A percentile compares a stretch with the other conserved stretches of the same genome.
Evolutionary conservation across 2,113 vertebrate genomes (phyloP).

Genomic region (Mesembrinibis cayennensis): DNA sequence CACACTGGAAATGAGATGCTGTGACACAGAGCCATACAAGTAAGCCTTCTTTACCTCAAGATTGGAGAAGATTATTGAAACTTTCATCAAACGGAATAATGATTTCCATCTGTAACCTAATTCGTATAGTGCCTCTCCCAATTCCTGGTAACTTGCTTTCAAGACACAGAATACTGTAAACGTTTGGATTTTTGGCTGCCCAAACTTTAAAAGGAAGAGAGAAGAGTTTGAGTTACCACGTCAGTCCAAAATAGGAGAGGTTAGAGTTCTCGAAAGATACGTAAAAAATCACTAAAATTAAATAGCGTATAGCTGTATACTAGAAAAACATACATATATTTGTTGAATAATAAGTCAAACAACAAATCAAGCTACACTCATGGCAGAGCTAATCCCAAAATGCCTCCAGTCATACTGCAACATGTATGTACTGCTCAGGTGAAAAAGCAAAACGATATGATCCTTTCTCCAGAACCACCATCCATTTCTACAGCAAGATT

Average conservation of each 20-base stretch:
- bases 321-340: neutral
- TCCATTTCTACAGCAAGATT: neutral
- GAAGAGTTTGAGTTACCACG: neutral
- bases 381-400: neutral
- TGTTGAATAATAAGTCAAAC: neutral
- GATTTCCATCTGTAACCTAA: slow-evolving; percentile 62
- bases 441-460: neutral
- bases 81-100: slow-evolving; percentile 58
- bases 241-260: neutral
- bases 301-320: neutral
- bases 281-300: neutral
- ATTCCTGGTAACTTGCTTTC: slow-evolving; percentile 51
- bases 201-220: slow-evolving; percentile 20
- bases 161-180: slow-evolving; percentile 6
- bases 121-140: slow-evolving; percentile 30
- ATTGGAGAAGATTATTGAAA: slow-evolving; percentile 56
- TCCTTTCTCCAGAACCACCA: neutral
- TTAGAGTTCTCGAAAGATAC: neutral
- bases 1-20: slow-evolving; percentile 26
- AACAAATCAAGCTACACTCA: neutral
- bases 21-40: neutral
- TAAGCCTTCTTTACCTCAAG: slow-evolving; percentile 50
- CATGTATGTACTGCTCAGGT: neutral
- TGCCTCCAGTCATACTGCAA: neutral
- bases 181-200: slow-evolving; percentile 47